These are phyloP conservation scores for Aphelinus atriplicis DNA, from an alignment of 1,140 invertebrate genomes.

Conservation along the genomic window DNA sequence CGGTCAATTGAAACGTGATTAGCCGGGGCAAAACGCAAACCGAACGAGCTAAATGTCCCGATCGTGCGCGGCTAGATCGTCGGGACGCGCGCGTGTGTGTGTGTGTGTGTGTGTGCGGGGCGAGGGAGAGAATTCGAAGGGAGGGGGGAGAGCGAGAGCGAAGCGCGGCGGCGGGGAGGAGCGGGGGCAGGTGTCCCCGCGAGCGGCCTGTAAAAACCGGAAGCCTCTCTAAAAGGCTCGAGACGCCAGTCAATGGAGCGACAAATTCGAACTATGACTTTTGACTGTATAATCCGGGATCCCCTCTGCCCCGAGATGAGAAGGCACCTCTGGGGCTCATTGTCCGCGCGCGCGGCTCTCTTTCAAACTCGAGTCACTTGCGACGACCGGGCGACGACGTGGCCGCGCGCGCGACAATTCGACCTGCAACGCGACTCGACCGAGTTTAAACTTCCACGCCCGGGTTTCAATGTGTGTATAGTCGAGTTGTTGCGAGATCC, in stretches of 20 bases:
- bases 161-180: background rate
- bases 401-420: constrained; percentile 26
- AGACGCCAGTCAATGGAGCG: constrained; percentile 59
- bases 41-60: background rate
- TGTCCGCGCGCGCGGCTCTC: background rate
- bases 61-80: too few species aligned
- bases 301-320: constrained; percentile 20
- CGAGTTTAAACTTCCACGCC: too few species aligned
- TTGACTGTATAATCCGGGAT: constrained; percentile 64
- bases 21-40: constrained; percentile 26
- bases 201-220: constrained; percentile 53
- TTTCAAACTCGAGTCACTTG: constrained; percentile 17
- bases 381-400: too few species aligned
- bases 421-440: background rate
- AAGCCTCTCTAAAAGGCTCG: constrained; percentile 56
- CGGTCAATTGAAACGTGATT: constrained; percentile 36
- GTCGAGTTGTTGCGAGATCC: too few species aligned
- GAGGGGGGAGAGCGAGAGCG: constrained; percentile 2
- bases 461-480: too few species aligned
- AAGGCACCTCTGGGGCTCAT: background rate
- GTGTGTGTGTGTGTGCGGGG: too few species aligned
- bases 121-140: too few species aligned
- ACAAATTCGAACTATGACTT: constrained; percentile 66
- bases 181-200: constrained; percentile 59
- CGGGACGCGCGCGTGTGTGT: background rate